These are phyloP conservation scores for Scylla paramamosain DNA, from an alignment of 1,140 invertebrate genomes.

Conservation along the genomic window DNA sequence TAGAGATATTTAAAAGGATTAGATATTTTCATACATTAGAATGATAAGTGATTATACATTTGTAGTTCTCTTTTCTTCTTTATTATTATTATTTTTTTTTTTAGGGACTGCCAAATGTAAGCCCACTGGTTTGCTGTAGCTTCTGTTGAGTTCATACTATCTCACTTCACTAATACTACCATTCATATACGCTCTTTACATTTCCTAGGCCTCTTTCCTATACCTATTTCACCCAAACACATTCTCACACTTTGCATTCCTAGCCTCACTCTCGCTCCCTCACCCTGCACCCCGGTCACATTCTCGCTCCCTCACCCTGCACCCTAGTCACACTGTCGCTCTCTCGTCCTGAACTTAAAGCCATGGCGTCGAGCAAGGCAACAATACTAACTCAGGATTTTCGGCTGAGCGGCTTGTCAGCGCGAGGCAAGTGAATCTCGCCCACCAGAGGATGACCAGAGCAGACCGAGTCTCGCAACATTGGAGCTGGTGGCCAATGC, in stretches of 20 bases:
- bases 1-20: too few species aligned
- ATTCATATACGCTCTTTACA: too few species aligned
- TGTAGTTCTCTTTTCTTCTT: too few species aligned
- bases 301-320: not conserved
- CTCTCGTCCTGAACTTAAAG: not conserved
- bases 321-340: not conserved
- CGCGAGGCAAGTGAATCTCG: not conserved
- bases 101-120: too few species aligned
- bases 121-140: too few species aligned
- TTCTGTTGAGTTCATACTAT: too few species aligned
- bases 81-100: too few species aligned
- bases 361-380: not conserved
- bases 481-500: not conserved
- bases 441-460: not conserved
- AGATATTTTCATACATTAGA: too few species aligned
- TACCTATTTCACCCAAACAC: not conserved
- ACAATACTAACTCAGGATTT: constrained; percentile 32
- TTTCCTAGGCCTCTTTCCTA: too few species aligned
- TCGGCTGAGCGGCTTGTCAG: not conserved
- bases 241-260: not conserved
- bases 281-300: not conserved
- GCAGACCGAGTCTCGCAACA: not conserved
- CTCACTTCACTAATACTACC: not conserved
- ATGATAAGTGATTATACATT: too few species aligned
- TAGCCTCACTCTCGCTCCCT: not conserved